Evolutionary conservation across 64 coral and sea anemone genomes (phyloP).

Genomic region (Catalaphyllia jardinei): DNA sequence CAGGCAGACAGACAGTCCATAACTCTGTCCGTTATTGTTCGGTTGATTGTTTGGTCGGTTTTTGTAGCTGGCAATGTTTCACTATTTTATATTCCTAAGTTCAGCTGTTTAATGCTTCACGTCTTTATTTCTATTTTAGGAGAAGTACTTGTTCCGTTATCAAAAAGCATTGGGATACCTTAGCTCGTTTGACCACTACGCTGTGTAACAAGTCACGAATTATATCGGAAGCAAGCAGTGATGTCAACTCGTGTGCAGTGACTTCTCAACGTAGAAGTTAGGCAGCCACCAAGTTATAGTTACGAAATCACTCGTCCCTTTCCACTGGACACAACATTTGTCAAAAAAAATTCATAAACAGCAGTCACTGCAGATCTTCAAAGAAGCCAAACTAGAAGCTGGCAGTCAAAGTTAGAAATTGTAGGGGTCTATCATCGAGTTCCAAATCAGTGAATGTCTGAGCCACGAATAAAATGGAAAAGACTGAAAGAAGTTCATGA

Average conservation of each 20-base stretch:
- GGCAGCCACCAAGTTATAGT: not conserved
- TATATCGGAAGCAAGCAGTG: not conserved
- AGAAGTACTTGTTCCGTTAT: constrained; percentile 91
- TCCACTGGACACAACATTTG: not conserved
- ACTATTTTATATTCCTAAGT: too few relatives aligned
- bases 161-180: constrained; percentile 91
- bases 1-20: too few relatives aligned
- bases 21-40: too few relatives aligned
- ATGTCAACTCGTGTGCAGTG: not conserved
- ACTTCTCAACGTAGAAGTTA: not conserved
- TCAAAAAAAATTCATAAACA: not conserved
- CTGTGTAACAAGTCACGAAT: constrained; percentile 35
- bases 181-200: constrained; percentile 93
- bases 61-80: too few relatives aligned
- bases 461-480: not conserved
- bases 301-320: not conserved
- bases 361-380: too few relatives aligned
- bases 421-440: too few relatives aligned
- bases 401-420: too few relatives aligned
- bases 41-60: too few relatives aligned
- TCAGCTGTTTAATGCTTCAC: not conserved
- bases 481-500: not conserved
- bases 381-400: too few relatives aligned
- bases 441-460: not conserved
- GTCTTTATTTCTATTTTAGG: constrained; percentile 36